Percentiles rank a stretch among this genome's conserved stretches.
These are phyloP conservation scores for Eurystomus gularis DNA, from an alignment of 2,113 vertebrate species.

Conservation along the genomic window DNA sequence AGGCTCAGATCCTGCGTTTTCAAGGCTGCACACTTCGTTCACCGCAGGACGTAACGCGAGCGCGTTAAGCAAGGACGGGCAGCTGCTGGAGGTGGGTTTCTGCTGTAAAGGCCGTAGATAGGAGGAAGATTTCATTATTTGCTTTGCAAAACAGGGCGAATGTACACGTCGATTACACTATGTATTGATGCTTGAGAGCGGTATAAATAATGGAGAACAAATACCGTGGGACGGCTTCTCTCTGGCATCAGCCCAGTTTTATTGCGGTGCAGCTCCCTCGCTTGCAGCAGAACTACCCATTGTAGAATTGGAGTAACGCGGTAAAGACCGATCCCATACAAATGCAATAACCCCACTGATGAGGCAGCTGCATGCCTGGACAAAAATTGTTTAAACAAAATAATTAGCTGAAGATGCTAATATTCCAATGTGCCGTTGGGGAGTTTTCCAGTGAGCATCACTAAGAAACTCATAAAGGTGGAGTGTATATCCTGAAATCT, in stretches of 20 bases:
- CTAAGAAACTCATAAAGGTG: slow-evolving; percentile 51
- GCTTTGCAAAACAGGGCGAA: slow-evolving; percentile 22
- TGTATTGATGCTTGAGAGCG: slow-evolving; percentile 49
- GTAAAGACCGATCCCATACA: slow-evolving; percentile 15
- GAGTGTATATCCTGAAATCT: slow-evolving; percentile 64
- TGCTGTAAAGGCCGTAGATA: slow-evolving; percentile 18
- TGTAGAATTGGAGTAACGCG: slow-evolving; percentile 41
- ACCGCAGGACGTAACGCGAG: neutral
- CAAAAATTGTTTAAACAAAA: slow-evolving; percentile 29
- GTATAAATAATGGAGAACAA: slow-evolving; percentile 14
- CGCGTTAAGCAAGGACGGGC: neutral
- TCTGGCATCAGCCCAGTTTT: slow-evolving; percentile 30
- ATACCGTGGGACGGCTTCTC: slow-evolving; percentile 17
- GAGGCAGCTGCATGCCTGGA: slow-evolving; percentile 20
- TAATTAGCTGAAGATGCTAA: slow-evolving; percentile 41
- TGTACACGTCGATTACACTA: slow-evolving; percentile 34
- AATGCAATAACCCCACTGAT: slow-evolving; percentile 52
- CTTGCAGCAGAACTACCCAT: slow-evolving; percentile 48
- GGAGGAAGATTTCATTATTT: slow-evolving; percentile 15
- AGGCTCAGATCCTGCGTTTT: neutral
- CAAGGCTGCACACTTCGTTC: neutral
- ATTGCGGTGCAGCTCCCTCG: slow-evolving; percentile 27
- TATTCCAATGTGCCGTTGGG: slow-evolving; percentile 34
- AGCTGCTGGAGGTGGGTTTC: slow-evolving; percentile 1
- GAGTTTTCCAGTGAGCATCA: slow-evolving; percentile 40